Percentiles rank a stretch among this genome's conserved stretches.
phyloP scores from a whole-genome alignment of 2,113 vertebrate genomes.

The Sander lucioperca region DNA sequence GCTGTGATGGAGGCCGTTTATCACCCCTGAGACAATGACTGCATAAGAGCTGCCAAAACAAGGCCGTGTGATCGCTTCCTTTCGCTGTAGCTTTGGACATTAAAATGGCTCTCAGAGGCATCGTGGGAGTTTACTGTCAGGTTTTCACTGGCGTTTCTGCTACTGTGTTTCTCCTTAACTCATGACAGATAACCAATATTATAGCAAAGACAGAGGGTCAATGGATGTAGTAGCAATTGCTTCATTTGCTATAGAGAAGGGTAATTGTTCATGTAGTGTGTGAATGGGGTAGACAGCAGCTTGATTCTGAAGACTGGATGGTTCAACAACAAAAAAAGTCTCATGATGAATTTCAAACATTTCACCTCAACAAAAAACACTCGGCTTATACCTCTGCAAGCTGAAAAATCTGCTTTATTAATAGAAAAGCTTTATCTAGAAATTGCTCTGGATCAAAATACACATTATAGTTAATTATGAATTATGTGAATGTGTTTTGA shows the following conservation, averaged over 20 bases:
- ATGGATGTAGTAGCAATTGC: constrained; percentile 6
- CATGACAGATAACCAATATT: constrained; percentile 64
- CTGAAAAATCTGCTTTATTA: background rate
- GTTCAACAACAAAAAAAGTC: constrained; percentile 15
- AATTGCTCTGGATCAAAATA: background rate
- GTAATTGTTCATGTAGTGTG: constrained; percentile 23
- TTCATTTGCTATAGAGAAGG: constrained; percentile 41
- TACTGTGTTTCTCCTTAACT: constrained; percentile 50
- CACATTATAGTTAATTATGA: background rate
- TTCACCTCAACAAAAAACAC: background rate
- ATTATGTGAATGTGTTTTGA: background rate
- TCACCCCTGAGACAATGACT: constrained; percentile 76
- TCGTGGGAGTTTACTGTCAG: constrained; percentile 58
- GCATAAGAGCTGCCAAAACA: constrained; percentile 69
- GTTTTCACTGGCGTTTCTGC: constrained; percentile 46
- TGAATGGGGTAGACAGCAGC: constrained; percentile 2
- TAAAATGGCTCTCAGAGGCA: constrained; percentile 53
- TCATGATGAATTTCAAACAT: constrained; percentile 1
- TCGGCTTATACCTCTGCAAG: background rate
- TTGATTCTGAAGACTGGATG: constrained; percentile 7
- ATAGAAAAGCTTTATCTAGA: background rate
- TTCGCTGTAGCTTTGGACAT: constrained; percentile 55
- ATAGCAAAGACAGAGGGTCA: constrained; percentile 44
- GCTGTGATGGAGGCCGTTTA: constrained; percentile 69
- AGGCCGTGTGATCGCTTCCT: constrained; percentile 62